Evolutionary conservation across 2,888 invertebrate genomes (phyloP).

Genomic region (Corythucha ciliata): DNA sequence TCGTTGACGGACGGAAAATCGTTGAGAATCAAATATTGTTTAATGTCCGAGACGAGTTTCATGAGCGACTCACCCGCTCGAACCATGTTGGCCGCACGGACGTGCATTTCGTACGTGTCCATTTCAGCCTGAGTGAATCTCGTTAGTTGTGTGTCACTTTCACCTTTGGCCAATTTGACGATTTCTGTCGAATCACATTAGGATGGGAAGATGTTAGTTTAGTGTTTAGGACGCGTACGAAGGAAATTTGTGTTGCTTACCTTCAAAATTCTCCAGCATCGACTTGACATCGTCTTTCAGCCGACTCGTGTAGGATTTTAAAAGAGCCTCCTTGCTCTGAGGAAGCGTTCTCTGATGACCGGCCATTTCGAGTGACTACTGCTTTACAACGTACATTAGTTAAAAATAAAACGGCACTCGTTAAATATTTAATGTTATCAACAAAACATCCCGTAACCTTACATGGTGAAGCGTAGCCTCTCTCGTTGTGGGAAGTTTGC

Average conservation of each 20-base stretch:
- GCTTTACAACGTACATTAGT: no score
- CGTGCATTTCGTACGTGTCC: conserved; percentile 95
- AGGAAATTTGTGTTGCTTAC: no score
- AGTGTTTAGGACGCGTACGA: no score
- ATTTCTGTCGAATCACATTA: no score
- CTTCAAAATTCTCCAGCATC: conserved; percentile 95
- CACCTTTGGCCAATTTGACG: conserved; percentile 77
- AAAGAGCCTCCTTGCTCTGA: conserved; percentile 87
- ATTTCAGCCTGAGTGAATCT: conserved; percentile 89
- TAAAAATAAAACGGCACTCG: no score
- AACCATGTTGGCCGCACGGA: conserved; percentile 91
- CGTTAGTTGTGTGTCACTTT: conserved; percentile 81
- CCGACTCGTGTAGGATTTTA: conserved; percentile 89
- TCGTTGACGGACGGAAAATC: conserved; percentile 98
- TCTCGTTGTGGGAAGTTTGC: no score
- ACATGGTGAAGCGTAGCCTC: no score
- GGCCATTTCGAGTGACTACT: no score
- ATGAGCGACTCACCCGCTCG: conserved; percentile 93
- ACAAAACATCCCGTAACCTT: no score
- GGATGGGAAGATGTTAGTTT: no score
- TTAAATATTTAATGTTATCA: no score
- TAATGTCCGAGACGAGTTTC: conserved; percentile 95
- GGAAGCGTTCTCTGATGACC: conserved; percentile 59
- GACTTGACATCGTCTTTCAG: conserved; percentile 94
- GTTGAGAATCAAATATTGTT: conserved; percentile 93